phyloP scores from a whole-genome alignment of 2,113 vertebrate species.

The Heteronetta atricapilla region DNA sequence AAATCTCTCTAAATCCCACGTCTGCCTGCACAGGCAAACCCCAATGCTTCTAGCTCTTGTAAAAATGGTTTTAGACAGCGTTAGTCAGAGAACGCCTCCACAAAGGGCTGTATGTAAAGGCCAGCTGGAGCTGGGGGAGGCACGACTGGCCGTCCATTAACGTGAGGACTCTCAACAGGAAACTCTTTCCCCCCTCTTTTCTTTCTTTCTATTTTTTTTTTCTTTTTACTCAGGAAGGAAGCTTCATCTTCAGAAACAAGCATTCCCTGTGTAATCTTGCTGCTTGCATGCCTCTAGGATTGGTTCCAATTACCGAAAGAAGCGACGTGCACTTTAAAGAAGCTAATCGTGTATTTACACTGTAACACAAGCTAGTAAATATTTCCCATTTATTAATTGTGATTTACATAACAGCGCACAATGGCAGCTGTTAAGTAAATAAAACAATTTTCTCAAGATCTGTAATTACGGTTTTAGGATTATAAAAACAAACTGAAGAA shows the following conservation, averaged over 20 bases:
- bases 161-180: constrained; percentile 7
- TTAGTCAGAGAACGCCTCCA: neutral
- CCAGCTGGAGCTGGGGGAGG: neutral
- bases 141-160: neutral
- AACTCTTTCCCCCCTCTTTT: neutral
- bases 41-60: neutral
- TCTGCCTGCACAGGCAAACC: neutral
- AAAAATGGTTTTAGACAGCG: neutral
- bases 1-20: neutral
- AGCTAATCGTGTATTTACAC: neutral
- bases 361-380: neutral
- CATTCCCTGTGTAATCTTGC: constrained; percentile 21
- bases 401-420: neutral
- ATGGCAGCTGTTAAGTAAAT: constrained; percentile 39
- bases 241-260: constrained; percentile 43
- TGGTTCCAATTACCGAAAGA: neutral
- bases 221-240: constrained; percentile 34
- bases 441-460: constrained; percentile 7
- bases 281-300: neutral
- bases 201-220: neutral
- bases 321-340: neutral
- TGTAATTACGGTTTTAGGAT: constrained; percentile 5
- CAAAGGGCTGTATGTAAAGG: neutral
- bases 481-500: neutral
- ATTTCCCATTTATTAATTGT: constrained; percentile 36